Evolutionary conservation across 2,113 vertebrate genomes (phyloP), one percentile per base, ranked within the genome.

Genomic region (crab-eating macaque (Macaca fascicularis)): DNA sequence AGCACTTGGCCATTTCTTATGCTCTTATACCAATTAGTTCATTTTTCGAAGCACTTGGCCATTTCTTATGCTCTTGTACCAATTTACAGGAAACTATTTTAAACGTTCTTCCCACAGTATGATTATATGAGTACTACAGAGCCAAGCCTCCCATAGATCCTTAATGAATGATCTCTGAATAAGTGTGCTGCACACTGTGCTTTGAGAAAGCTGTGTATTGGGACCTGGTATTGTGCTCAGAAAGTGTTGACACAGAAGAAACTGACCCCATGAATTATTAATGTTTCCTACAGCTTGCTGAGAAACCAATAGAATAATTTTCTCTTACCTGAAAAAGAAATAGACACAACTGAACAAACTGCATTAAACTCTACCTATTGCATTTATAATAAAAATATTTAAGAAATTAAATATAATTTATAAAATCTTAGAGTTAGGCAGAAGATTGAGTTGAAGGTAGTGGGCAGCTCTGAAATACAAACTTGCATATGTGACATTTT

Each of bases 121-220:
- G 52, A 55, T 20, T 55, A 55, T 55, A 20, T 55, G 19, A 20
- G 52, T 43, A 69, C 50, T 32, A 79, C 16, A 89, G 52, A 75
- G 13, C 25, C 8, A 23, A 86, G 27, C 32, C 83, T 43, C 20
- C 45, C 2, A 1, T 17, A 74, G 57, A 75, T 79, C 69, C 74
- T 94, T 89, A 92, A 96, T 80, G 76, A 96, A 70, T 38, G 43
- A 78, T 79, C 32, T 80, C 83, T 70, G 79, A 93, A 79, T 69
- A 78, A 57, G 55, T 32, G 23, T 25, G 57, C 8, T 52, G 30
- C 52, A 48, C 12, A 38, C 6, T 30, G 22, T 67, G 43, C 52
- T 89, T 45, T 23, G 48, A 94, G 89, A 50, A 86, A 96, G 50
- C 50, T 43, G 4, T 25, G 78, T 4, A 32, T 72, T 45, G 72